Percentiles rank a stretch among this genome's conserved stretches.
These are phyloP conservation scores for Rostratula benghalensis DNA, from an alignment of 2,113 vertebrate genomes.

Conservation along the genomic window DNA sequence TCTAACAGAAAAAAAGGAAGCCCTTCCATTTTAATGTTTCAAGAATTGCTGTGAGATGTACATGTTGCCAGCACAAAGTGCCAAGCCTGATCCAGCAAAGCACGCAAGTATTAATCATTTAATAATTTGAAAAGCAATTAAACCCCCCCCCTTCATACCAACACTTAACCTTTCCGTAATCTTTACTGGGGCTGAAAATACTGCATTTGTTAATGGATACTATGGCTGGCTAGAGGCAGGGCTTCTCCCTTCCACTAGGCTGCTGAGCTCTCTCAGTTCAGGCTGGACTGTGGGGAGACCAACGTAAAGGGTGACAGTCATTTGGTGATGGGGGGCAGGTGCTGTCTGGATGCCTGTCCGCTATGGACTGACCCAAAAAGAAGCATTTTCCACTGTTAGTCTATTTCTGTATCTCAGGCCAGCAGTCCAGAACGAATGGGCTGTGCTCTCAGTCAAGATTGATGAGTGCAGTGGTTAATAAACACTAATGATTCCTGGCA, in stretches of 20 bases:
- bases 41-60: not conserved
- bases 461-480: slow-evolving; percentile 55
- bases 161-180: slow-evolving; percentile 43
- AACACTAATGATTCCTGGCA: slow-evolving; percentile 64
- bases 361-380: slow-evolving; percentile 44
- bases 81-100: slow-evolving; percentile 24
- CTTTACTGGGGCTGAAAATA: slow-evolving; percentile 15
- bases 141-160: not conserved
- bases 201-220: slow-evolving; percentile 31
- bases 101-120: slow-evolving; percentile 45
- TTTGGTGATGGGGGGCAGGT: not conserved
- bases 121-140: slow-evolving; percentile 62
- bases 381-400: slow-evolving; percentile 59
- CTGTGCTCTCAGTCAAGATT: slow-evolving; percentile 55
- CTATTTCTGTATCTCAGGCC: slow-evolving; percentile 65
- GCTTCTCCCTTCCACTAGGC: not conserved
- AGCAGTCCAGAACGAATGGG: slow-evolving; percentile 69
- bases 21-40: slow-evolving; percentile 1
- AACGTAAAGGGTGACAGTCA: not conserved
- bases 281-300: not conserved
- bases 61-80: not conserved
- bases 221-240: not conserved
- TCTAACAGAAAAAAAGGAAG: not conserved
- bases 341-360: slow-evolving; percentile 9
- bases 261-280: not conserved